Evolutionary conservation across 2,113 vertebrate species (phyloP).

Genomic region (Eudorcas thomsonii): DNA sequence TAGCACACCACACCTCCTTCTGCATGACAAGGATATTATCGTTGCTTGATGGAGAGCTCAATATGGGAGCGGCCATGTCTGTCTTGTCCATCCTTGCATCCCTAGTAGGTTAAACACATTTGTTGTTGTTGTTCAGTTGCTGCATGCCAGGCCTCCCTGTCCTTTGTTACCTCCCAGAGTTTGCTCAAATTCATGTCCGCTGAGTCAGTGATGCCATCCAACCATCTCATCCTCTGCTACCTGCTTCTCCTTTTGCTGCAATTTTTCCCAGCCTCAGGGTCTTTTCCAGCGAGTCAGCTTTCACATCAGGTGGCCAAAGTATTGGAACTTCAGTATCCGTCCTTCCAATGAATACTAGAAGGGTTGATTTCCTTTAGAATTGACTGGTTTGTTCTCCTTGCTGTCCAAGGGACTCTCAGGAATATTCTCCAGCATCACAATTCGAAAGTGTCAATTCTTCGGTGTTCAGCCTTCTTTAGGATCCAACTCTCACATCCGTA

Average conservation of each 20-base stretch:
- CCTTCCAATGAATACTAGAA: background rate
- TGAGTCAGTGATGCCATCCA: background rate
- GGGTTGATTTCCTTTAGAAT: background rate
- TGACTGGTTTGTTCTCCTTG: background rate
- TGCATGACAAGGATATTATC: fast-evolving
- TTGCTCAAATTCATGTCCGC: background rate
- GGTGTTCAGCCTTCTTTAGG: background rate
- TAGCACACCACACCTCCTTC: background rate
- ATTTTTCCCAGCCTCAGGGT: background rate
- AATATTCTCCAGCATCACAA: background rate
- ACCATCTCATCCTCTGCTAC: background rate
- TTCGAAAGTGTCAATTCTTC: background rate
- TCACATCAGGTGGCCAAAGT: background rate
- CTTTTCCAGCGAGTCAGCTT: background rate
- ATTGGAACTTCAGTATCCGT: background rate
- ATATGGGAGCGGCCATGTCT: fast-evolving
- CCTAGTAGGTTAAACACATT: background rate
- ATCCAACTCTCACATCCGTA: background rate
- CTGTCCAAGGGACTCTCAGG: background rate
- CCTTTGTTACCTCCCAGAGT: background rate
- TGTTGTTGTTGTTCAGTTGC: background rate
- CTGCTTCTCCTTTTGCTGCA: background rate
- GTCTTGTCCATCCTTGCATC: background rate
- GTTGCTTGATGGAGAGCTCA: background rate
- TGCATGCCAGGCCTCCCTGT: background rate